These are phyloP conservation scores for Actinia tenebrosa DNA, from an alignment of 64 coral and sea anemone species.

Conservation along the genomic window DNA sequence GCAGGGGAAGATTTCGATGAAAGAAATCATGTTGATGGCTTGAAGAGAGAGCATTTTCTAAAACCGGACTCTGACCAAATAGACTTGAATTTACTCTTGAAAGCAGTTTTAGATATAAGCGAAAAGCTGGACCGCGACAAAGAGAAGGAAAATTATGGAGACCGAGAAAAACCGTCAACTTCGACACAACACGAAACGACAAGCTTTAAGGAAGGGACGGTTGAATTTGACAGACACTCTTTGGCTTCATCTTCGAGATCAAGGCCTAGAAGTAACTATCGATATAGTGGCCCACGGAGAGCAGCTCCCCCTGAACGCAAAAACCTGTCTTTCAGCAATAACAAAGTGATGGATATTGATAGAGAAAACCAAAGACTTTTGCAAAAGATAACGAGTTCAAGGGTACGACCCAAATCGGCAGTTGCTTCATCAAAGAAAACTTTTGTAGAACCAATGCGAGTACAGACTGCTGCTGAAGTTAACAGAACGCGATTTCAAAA, in stretches of 20 bases:
- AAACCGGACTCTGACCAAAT: constrained; percentile 95
- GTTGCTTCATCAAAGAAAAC: constrained; percentile 37
- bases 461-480: constrained; percentile 93
- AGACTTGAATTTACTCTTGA: constrained; percentile 81
- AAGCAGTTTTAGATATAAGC: constrained; percentile 97
- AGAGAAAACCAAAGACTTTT: constrained; percentile 93
- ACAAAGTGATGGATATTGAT: constrained; percentile 81
- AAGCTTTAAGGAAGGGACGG: not conserved
- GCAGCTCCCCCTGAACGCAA: constrained; percentile 66
- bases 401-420: constrained; percentile 58
- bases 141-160: not conserved
- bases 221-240: constrained; percentile 31
- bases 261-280: constrained; percentile 69
- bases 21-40: constrained; percentile 48
- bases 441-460: constrained; percentile 61
- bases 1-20: constrained; percentile 29
- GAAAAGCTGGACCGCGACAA: constrained; percentile 74
- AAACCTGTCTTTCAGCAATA: constrained; percentile 95
- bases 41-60: constrained; percentile 83
- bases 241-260: constrained; percentile 34
- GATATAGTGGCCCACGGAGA: constrained; percentile 19
- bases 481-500: constrained; percentile 92
- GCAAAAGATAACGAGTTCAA: constrained; percentile 58
- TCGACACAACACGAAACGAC: not conserved
- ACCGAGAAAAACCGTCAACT: not conserved